Conservation (phyloP, 2,888 invertebrate genomes). For the Miltochrista miniata region DNA sequence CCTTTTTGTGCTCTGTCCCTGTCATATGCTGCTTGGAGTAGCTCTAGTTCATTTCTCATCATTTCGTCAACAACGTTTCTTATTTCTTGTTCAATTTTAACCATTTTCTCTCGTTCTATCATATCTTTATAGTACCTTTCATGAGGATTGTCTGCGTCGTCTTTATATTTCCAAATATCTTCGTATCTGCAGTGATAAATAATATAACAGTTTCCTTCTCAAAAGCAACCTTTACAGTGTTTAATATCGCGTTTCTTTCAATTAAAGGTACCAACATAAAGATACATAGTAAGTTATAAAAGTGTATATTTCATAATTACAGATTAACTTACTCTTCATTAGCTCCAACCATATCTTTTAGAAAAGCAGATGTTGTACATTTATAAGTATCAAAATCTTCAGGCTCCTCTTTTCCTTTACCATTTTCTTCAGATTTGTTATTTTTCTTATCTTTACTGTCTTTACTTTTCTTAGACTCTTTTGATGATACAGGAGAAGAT, state of each 20-base stretch:
- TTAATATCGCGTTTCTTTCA: too few species aligned
- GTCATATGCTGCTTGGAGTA: conserved; percentile 89
- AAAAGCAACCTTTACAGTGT: too few species aligned
- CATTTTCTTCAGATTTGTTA: conserved; percentile 72
- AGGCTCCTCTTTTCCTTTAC: conserved; percentile 85
- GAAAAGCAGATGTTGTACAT: conserved; percentile 87
- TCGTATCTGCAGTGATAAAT: conserved; percentile 79
- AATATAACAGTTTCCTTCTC: too few species aligned
- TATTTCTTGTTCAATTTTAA: conserved; percentile 92
- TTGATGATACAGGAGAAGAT: conserved; percentile 89
- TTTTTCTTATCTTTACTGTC: conserved; percentile 87
- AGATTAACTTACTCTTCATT: conserved; percentile 90
- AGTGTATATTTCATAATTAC: too few species aligned
- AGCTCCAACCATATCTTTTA: conserved; percentile 87
- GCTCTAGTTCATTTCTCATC: conserved; percentile 87
- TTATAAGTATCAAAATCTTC: conserved; percentile 86
- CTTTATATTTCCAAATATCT: conserved; percentile 92
- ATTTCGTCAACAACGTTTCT: conserved; percentile 91
- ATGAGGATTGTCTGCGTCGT: conserved; percentile 88
- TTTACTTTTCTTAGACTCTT: conserved; percentile 91
- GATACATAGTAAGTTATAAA: too few species aligned
- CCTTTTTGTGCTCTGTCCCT: conserved; percentile 88
- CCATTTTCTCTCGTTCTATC: conserved; percentile 92
- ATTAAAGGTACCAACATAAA: too few species aligned
- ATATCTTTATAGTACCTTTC: conserved; percentile 92